Percentiles rank a stretch among this genome's conserved stretches.
Conservation (phyloP, 1,140 invertebrate genomes). For the Vanessa tameamea region DNA sequence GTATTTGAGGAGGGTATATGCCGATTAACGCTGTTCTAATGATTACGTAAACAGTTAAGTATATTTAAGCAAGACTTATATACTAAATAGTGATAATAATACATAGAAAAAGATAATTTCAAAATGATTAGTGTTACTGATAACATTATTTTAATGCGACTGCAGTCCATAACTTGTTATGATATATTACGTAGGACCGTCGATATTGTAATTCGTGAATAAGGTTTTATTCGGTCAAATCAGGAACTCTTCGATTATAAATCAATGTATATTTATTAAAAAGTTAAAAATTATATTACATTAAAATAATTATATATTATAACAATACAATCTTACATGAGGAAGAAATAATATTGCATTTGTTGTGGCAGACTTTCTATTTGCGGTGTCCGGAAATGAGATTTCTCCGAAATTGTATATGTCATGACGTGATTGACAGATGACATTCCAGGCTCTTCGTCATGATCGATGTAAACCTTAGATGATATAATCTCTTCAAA, state of each 20-base stretch:
- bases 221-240: no score
- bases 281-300: background rate
- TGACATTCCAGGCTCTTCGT: constrained; percentile 58
- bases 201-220: no score
- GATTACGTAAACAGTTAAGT: no score
- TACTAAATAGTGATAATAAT: no score
- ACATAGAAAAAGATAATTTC: no score
- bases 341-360: constrained; percentile 72
- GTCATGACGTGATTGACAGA: constrained; percentile 71
- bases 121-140: no score
- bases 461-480: constrained; percentile 58
- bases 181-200: no score
- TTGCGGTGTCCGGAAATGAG: constrained; percentile 65
- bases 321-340: constrained; percentile 48
- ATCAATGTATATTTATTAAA: background rate
- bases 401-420: constrained; percentile 67
- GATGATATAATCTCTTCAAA: constrained; percentile 69
- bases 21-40: no score
- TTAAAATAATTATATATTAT: background rate
- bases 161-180: no score
- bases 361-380: constrained; percentile 70
- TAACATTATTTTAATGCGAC: no score
- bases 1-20: no score
- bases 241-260: background rate
- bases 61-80: no score